Base-by-base conservation (phyloP, 2,888 invertebrate species). In the Netelia virgata region DNA sequence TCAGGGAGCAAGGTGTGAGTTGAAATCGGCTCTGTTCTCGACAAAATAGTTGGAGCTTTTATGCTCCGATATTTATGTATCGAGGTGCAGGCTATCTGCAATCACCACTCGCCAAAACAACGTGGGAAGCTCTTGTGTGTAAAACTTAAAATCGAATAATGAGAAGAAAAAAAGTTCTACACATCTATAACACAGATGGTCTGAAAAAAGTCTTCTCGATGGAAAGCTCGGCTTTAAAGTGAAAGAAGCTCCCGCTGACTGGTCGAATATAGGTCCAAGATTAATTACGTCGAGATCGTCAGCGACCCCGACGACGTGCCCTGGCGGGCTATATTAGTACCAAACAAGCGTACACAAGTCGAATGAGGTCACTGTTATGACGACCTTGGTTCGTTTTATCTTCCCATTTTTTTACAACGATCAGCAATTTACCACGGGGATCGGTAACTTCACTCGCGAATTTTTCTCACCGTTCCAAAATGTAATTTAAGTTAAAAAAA, bases 251-350 rank as follows among this genome's bases (percentile, higher is more conserved):
- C 9, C 63, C 55, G 41, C 20, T 41, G 55, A 63, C 41, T 23
- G 41, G 16, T 11, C 53, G 53, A 75, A 75, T 55, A 70, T 68
- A 70, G 36, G 47, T 23, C 47, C 68, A 69, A 69, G 69, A 75
- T 75, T 81, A 63, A 75, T 75, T 53, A 63, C 61, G 75, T 66
- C 36, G 66, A 68, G 57, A 55, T 75, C 61, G 63, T 74, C 68
- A 59, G 68, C n/a, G 57, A 78, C 53, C 18, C 20, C 73, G 36
- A 47, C 47, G 50, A 57, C 57, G 55, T 41, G 20, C 41, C 50
- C 47, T 28, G 47, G 28, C 50, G 61, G 59, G 50, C 72, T 61
- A 70, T 70, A 47, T 41, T 41, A 69, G 23, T 28, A 6, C 8
- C 18, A 53, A 53, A 50, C 36, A 36, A 74, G 23, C 28, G 61